A percentile compares a stretch with the other conserved stretches of the same genome.
Evolutionary conservation across 1,140 invertebrate species (phyloP).

Genomic region (Cydia amplana): DNA sequence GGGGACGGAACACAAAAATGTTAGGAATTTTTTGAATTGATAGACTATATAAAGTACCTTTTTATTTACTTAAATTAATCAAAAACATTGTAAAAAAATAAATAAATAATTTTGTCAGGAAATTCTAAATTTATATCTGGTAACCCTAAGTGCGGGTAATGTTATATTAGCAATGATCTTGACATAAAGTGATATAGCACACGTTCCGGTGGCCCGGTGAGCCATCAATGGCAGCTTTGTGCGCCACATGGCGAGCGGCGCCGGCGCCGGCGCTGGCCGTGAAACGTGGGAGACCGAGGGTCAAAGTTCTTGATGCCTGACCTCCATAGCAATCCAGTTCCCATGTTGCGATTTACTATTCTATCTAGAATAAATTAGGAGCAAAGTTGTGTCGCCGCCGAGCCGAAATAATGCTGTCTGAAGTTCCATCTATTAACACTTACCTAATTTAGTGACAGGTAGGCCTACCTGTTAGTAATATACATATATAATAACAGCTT

Average conservation of each 20-base stretch:
- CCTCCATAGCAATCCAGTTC: conserved; percentile 51
- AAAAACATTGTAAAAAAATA: too few species aligned
- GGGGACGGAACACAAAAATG: too few species aligned
- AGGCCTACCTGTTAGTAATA: too few species aligned
- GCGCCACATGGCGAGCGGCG: conserved; percentile 50
- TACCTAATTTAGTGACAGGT: too few species aligned
- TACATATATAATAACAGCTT: background rate
- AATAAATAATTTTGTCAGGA: too few species aligned
- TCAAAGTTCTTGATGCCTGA: conserved; percentile 62
- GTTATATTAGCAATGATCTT: conserved; percentile 38
- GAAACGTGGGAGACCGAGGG: conserved; percentile 61
- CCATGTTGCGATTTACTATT: conserved; percentile 33
- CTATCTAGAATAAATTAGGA: background rate
- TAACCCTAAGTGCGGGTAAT: background rate
- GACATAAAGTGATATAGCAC: conserved; percentile 42
- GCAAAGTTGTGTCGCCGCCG: background rate
- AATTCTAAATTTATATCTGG: too few species aligned
- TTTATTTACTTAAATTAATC: too few species aligned
- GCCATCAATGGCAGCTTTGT: conserved; percentile 62
- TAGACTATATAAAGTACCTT: too few species aligned
- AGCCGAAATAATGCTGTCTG: too few species aligned
- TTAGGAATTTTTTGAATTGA: too few species aligned
- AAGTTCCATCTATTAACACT: too few species aligned
- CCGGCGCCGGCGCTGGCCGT: conserved; percentile 62
- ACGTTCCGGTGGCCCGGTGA: conserved; percentile 49